These are phyloP conservation scores for Aplidium turbinatum DNA, from an alignment of 23 tunicate species.

Conservation along the genomic window DNA sequence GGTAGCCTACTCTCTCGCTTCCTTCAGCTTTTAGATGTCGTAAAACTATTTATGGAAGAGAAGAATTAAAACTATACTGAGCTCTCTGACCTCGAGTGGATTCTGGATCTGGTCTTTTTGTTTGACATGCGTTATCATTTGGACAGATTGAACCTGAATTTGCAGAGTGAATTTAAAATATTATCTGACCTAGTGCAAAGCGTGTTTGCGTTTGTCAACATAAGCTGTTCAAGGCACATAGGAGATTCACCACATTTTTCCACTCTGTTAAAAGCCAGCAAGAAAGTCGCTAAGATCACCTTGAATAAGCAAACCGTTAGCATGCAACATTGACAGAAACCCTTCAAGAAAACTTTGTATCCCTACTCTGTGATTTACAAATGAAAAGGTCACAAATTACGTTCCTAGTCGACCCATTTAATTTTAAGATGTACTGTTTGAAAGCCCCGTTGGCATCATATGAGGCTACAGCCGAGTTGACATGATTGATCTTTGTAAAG, in stretches of 20 bases:
- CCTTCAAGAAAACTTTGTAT: constrained; percentile 47
- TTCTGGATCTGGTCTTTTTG: constrained; percentile 56
- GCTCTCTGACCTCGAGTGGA: constrained; percentile 63
- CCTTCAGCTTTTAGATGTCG: constrained; percentile 47
- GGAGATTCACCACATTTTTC: constrained; percentile 50
- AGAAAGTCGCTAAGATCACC: constrained; percentile 34
- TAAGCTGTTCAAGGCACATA: constrained; percentile 64
- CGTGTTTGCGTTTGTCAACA: constrained; percentile 47
- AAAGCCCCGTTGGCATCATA: constrained; percentile 41
- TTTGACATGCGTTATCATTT: constrained; percentile 46
- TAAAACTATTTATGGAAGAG: constrained; percentile 62
- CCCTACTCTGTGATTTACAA: constrained; percentile 46
- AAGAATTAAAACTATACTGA: constrained; percentile 45
- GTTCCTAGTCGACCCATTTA: constrained; percentile 50
- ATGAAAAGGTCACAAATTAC: constrained; percentile 47
- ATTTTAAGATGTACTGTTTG: constrained; percentile 44
- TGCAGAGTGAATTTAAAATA: constrained; percentile 54
- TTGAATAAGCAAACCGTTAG: constrained; percentile 51
- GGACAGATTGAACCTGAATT: constrained; percentile 59
- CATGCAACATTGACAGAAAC: constrained; percentile 47
- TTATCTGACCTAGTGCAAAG: constrained; percentile 59
- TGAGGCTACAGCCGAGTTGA: constrained; percentile 49
- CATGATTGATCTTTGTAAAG: constrained; percentile 52
- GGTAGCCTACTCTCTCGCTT: constrained; percentile 49
- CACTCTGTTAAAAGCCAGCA: constrained; percentile 46